Base-by-base conservation (phyloP, 2,797 vertebrate species). In the Novumbra hubbsi region DNA sequence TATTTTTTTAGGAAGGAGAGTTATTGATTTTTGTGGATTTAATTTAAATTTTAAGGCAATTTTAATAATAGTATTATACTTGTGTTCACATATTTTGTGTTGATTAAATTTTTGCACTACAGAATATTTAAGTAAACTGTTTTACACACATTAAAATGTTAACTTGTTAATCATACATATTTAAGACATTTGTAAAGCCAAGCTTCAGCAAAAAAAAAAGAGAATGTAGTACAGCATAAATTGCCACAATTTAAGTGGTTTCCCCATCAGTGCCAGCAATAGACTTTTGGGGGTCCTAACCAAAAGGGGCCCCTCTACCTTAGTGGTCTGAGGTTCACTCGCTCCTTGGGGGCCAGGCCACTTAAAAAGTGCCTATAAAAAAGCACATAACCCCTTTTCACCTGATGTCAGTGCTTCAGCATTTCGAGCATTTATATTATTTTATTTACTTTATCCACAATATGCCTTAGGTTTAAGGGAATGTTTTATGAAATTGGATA, bases 51-150 rank as follows among this genome's bases (percentile, higher is more conserved):
- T 57, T 86, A 83, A 32, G 74, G 84, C 81, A 82, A 90, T 91
- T 83, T 70, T 86, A 89, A 79, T 73, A 76, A 83, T 77, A 77
- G 88, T 77, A 82, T 78, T 87, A 87, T 87, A 83, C 83, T 80
- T 79, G 77, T 90, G 87, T 87, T 88, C 88, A 81, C 83, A 72
- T 71, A 89, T 86, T 87, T 83, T 63, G 28, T 64, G 85, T 88
- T 90, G 88, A 87, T 88, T 96, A 96, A 97, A 90, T 96, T 96
- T 95, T 96, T 97, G 94, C 92, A 94, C 89, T 93, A 88, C 85
- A 83, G 79, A 81, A 73, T 62, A 78, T 72, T 81, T 88, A 50
- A n/a, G 52, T 71, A 55, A 62, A 69, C 41, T 71, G 19, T 73
- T 79, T 76, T 24, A 68, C 55, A 78, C 21, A 60, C 70, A 76